A percentile compares a stretch with the other conserved stretches of the same genome.
These are phyloP conservation scores for Sinosuthora webbiana DNA, from an alignment of 2,113 vertebrate genomes.

Conservation along the genomic window DNA sequence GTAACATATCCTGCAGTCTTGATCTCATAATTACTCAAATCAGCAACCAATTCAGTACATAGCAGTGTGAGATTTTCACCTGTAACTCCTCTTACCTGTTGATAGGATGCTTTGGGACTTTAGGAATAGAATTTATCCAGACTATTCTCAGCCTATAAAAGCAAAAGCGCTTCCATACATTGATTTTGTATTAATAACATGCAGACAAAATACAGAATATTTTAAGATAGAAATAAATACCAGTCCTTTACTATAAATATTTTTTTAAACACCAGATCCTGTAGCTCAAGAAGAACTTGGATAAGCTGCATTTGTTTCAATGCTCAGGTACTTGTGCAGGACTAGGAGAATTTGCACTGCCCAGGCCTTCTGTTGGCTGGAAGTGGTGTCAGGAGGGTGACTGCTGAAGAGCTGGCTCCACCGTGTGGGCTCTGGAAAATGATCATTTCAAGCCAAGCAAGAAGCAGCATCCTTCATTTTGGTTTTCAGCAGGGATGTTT, in stretches of 20 bases:
- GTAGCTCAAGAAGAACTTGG: not conserved
- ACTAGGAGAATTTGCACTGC: not conserved
- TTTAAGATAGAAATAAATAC: not conserved
- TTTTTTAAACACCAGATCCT: not conserved
- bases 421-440: not conserved
- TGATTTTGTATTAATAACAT: not conserved
- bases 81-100: not conserved
- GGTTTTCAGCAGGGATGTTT: not conserved
- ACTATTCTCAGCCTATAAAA: not conserved
- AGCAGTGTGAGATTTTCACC: not conserved
- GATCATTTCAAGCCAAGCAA: not conserved
- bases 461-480: not conserved
- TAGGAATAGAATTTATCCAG: not conserved
- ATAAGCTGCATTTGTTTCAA: not conserved
- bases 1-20: not conserved
- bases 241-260: not conserved
- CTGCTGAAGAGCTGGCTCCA: slow-evolving; percentile 37
- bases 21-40: not conserved
- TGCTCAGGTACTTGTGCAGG: not conserved
- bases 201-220: not conserved
- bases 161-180: not conserved
- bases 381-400: not conserved
- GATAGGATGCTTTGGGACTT: not conserved
- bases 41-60: not conserved
- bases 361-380: not conserved